phyloP scores from a whole-genome alignment of 2,888 invertebrate species.

The Polietes domitor region DNA sequence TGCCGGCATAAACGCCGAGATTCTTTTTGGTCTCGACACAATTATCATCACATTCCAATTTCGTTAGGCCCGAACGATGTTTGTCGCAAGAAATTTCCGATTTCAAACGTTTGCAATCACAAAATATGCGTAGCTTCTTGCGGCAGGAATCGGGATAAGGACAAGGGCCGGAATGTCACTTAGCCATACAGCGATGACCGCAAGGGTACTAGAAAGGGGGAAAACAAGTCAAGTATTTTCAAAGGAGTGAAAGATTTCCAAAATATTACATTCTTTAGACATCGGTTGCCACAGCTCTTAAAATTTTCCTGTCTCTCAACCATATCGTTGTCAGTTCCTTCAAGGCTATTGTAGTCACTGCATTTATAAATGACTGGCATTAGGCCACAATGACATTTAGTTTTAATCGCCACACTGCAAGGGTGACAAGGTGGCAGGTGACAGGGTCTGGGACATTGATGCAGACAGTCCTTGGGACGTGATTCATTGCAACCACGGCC shows the following conservation, averaged over 20 bases:
- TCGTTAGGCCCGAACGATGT: constrained; percentile 78
- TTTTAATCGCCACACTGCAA: constrained; percentile 86
- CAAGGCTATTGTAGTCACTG: constrained; percentile 84
- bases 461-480: constrained; percentile 89
- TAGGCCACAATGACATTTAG: constrained; percentile 91
- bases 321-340: constrained; percentile 80
- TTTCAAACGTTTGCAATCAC: constrained; percentile 89
- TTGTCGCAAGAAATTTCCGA: constrained; percentile 87
- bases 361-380: constrained; percentile 90
- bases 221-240: too few relatives aligned
- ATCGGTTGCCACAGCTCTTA: constrained; percentile 89
- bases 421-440: constrained; percentile 89
- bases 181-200: constrained; percentile 89
- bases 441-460: constrained; percentile 87
- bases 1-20: constrained; percentile 75
- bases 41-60: constrained; percentile 84
- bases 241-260: too few relatives aligned
- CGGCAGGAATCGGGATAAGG: constrained; percentile 86
- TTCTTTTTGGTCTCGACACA: constrained; percentile 84
- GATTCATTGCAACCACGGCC: constrained; percentile 84
- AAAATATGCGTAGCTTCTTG: constrained; percentile 90
- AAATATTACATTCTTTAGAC: constrained; percentile 87
- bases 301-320: constrained; percentile 71
- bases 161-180: constrained; percentile 89
- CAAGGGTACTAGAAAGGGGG: constrained; percentile 85